These are phyloP conservation scores for Poecilobothrus nobilitatus DNA, from an alignment of 2,888 invertebrate species.

Conservation along the genomic window DNA sequence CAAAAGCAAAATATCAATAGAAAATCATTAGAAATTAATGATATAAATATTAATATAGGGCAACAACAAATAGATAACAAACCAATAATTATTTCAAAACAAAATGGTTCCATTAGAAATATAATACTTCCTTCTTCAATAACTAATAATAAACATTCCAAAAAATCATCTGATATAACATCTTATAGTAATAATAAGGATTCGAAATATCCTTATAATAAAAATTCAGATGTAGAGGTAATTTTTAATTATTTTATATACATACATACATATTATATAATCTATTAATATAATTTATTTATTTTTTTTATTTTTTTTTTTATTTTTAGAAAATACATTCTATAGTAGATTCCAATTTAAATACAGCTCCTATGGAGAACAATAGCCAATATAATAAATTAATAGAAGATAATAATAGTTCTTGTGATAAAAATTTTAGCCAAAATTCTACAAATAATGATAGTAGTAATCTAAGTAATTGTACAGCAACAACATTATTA, in stretches of 20 bases:
- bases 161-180: conserved; percentile 9
- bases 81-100: conserved; percentile 9
- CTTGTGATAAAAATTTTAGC: conserved; percentile 13
- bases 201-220: conserved; percentile 17
- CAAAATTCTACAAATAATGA: conserved; percentile 12
- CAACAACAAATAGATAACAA: background rate
- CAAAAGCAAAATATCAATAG: conserved; percentile 12
- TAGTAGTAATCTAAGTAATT: conserved; percentile 13
- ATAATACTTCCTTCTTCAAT: conserved; percentile 20
- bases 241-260: conserved; percentile 11
- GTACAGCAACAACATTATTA: conserved; percentile 9
- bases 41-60: background rate
- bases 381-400: conserved; percentile 23
- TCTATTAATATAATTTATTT: background rate
- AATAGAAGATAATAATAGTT: conserved; percentile 16
- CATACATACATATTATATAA: background rate
- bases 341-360: conserved; percentile 19
- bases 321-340: conserved; percentile 17
- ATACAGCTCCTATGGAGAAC: conserved; percentile 21
- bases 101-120: conserved; percentile 24
- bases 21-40: background rate
- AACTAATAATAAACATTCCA: conserved; percentile 20
- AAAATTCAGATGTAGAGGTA: conserved; percentile 19
- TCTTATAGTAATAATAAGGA: background rate
- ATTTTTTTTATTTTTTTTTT: background rate